phyloP scores from a whole-genome alignment of 2,797 vertebrate genomes.

The Sebastolobus altivelis region DNA sequence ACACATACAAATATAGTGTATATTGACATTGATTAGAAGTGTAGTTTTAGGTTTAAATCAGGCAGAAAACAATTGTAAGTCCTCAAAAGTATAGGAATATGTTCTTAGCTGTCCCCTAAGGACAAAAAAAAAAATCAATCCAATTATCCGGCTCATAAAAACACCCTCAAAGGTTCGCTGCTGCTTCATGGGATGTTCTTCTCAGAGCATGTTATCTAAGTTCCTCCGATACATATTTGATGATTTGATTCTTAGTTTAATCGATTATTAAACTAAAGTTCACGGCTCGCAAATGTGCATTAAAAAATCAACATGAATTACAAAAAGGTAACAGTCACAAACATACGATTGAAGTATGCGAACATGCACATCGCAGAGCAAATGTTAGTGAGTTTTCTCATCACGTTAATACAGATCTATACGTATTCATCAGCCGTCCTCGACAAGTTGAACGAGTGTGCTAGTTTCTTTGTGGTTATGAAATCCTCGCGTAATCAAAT shows the following conservation, averaged over 20 bases:
- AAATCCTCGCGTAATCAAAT: conserved; percentile 68
- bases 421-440: neutral
- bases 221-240: conserved; percentile 6
- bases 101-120: neutral
- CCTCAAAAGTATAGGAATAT: neutral
- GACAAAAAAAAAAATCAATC: conserved; percentile 36
- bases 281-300: neutral
- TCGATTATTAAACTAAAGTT: conserved; percentile 10
- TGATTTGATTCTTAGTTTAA: neutral
- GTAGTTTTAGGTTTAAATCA: neutral
- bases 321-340: neutral
- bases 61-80: neutral
- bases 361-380: neutral
- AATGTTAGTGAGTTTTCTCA: neutral
- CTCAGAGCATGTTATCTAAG: conserved; percentile 28
- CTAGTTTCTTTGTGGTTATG: conserved; percentile 49
- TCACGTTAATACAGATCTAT: neutral
- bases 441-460: neutral
- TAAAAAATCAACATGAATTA: neutral
- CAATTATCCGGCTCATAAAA: conserved; percentile 49
- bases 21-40: neutral
- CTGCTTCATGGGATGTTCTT: conserved; percentile 10
- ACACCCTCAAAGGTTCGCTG: conserved; percentile 15
- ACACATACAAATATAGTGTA: neutral
- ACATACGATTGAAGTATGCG: neutral